Evolutionary conservation across 1,140 invertebrate genomes (phyloP).

Genomic region (Hypothenemus hampei): DNA sequence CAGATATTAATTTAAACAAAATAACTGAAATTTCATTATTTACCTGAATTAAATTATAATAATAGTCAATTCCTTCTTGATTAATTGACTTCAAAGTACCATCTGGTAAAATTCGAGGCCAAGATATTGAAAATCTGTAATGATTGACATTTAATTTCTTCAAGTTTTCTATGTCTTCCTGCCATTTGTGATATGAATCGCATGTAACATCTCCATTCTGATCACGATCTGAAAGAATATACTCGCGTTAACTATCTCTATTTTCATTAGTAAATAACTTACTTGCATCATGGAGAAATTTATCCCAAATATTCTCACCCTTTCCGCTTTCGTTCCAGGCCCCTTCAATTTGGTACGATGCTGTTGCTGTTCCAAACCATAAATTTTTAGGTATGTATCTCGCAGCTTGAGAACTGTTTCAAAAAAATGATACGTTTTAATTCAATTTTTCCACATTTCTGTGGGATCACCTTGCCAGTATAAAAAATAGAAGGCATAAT

Average conservation of each 20-base stretch:
- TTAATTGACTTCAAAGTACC: slow-evolving; percentile 51
- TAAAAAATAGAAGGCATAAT: background rate
- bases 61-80: slow-evolving; percentile 50
- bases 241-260: background rate
- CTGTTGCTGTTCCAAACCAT: slow-evolving; percentile 36
- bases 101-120: slow-evolving; percentile 54
- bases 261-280: background rate
- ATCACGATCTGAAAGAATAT: background rate
- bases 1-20: background rate
- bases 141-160: slow-evolving; percentile 49
- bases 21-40: slow-evolving; percentile 43
- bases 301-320: slow-evolving; percentile 45
- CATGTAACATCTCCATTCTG: slow-evolving; percentile 49
- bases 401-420: background rate
- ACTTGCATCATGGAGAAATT: slow-evolving; percentile 34
- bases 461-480: background rate
- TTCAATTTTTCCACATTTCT: background rate
- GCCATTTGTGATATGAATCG: slow-evolving; percentile 49
- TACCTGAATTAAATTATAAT: slow-evolving; percentile 50
- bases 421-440: background rate
- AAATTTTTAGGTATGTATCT: slow-evolving; percentile 39
- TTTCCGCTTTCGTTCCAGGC: slow-evolving; percentile 48
- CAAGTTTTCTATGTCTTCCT: slow-evolving; percentile 48
- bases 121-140: slow-evolving; percentile 52
- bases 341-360: slow-evolving; percentile 64